Conservation (phyloP, 2,113 vertebrate species). For the western clawed frog (Xenopus tropicalis) region UCB_Xtro_10.0 CM004447.2:152969001-152969500, state of each 20-base stretch:
- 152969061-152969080: neutral
- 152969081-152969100: slow-evolving; percentile 2
- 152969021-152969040: neutral
- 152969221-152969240: neutral
- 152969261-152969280: neutral
- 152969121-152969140: neutral
- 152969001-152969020: too few species aligned
- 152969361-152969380: neutral
- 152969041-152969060: slow-evolving; percentile 5
- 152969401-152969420: too few species aligned
- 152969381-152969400: neutral
- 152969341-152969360: neutral
- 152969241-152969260: neutral
- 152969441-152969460: too few species aligned
- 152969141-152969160: neutral
- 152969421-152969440: neutral
- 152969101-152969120: slow-evolving; percentile 1
- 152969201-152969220: neutral
- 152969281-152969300: too few species aligned
- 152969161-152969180: neutral
- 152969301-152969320: neutral
- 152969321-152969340: too few species aligned
- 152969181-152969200: too few species aligned
- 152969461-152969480: neutral
- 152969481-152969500: too few species aligned